Conservation (phyloP, 2,113 vertebrate species). For the Orientallactaga bullata region DNA sequence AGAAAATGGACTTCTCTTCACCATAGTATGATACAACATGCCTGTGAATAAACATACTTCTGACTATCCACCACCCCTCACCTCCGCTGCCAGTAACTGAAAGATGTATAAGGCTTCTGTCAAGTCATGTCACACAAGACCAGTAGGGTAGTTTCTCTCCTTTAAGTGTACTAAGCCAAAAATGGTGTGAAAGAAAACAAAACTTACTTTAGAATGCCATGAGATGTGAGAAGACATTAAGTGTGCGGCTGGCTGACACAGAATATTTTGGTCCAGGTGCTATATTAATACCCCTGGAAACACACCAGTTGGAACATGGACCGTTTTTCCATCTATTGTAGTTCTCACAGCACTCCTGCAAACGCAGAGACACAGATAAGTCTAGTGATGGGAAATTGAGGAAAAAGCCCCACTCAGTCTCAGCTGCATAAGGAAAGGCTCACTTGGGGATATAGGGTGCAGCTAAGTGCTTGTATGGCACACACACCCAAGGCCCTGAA, state of each 20-base stretch:
- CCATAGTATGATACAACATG: background rate
- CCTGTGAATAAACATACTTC: background rate
- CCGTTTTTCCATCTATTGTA: background rate
- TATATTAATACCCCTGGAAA: background rate
- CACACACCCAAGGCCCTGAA: too few species aligned
- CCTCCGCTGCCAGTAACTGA: background rate
- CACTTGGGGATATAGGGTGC: too few species aligned
- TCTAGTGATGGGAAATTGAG: background rate
- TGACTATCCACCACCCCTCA: background rate
- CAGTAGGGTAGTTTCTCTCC: conserved; percentile 32
- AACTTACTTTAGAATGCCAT: conserved; percentile 63
- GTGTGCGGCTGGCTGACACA: background rate
- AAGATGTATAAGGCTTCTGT: background rate
- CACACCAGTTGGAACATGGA: background rate
- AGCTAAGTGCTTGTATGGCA: too few species aligned
- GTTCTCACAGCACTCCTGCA: conserved; percentile 58
- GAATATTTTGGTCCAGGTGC: background rate
- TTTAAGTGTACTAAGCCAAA: conserved; percentile 17
- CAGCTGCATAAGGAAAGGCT: background rate
- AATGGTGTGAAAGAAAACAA: background rate
- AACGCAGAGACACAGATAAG: conserved; percentile 21
- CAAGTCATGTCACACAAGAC: conserved; percentile 12
- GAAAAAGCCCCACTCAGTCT: background rate
- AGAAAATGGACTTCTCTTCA: too few species aligned
- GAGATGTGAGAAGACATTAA: background rate